Percentiles rank a stretch among this genome's conserved stretches.
These are phyloP conservation scores for Hylyphantes graminicola DNA, from an alignment of 1,140 invertebrate genomes.

Conservation along the genomic window DNA sequence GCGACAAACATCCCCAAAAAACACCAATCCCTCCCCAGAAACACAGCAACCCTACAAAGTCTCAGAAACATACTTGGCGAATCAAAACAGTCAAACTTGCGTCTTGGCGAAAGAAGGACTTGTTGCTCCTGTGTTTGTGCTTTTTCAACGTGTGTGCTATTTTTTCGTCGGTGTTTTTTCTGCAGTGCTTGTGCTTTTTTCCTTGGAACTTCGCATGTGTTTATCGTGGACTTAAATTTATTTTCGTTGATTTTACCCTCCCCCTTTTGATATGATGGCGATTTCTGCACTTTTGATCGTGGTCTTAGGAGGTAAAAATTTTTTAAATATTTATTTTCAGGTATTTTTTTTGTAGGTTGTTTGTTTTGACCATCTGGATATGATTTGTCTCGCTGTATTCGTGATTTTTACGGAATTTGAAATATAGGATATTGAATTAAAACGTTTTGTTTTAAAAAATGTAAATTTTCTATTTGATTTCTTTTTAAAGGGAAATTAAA, in stretches of 20 bases:
- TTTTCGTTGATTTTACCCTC: not conserved
- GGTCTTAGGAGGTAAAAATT: slow-evolving; percentile 3
- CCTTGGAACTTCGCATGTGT: slow-evolving; percentile 11
- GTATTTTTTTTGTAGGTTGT: not conserved
- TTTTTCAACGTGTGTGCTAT: slow-evolving; percentile 29
- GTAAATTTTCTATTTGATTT: not conserved
- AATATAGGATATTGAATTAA: not conserved
- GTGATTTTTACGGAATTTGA: not conserved
- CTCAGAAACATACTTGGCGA: too few relatives aligned
- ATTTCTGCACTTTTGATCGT: not conserved
- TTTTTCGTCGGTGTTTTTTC: slow-evolving; percentile 37
- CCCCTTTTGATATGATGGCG: not conserved
- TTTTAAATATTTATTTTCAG: not conserved
- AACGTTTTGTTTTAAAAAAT: not conserved
- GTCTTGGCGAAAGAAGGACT: too few relatives aligned
- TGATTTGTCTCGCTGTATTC: not conserved
- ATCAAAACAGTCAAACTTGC: too few relatives aligned
- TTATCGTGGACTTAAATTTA: not conserved
- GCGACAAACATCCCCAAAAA: too few relatives aligned
- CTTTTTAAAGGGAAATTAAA: not conserved
- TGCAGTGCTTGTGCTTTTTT: slow-evolving; percentile 6
- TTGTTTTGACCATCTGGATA: not conserved
- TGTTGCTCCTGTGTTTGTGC: too few relatives aligned
- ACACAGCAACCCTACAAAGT: too few relatives aligned
- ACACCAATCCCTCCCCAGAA: too few relatives aligned